phyloP scores from a whole-genome alignment of 2,113 vertebrate genomes.

The Zingel zingel region DNA sequence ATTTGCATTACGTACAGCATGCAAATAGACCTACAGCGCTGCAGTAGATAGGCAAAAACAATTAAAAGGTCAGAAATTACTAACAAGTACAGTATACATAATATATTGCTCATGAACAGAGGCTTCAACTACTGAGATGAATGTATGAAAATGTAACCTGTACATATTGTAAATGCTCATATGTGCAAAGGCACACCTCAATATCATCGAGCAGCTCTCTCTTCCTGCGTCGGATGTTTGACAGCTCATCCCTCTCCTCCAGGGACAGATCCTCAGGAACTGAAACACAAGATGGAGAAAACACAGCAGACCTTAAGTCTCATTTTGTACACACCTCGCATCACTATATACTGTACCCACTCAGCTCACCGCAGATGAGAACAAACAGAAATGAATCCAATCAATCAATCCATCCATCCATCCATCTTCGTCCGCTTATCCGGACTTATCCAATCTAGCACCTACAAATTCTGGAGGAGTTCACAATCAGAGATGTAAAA shows the following conservation, averaged over 20 bases:
- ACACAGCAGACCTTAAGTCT: slow-evolving; percentile 31
- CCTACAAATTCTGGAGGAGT: neutral
- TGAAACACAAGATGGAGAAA: slow-evolving; percentile 73
- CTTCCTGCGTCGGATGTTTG: slow-evolving; percentile 95
- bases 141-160: neutral
- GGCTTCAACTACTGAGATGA: neutral
- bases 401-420: too few species aligned
- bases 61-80: neutral
- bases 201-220: slow-evolving; percentile 98
- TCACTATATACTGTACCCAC: neutral
- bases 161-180: neutral
- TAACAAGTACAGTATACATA: neutral
- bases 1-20: slow-evolving; percentile 55
- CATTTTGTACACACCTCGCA: slow-evolving; percentile 3
- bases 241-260: slow-evolving; percentile 94
- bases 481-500: slow-evolving; percentile 17
- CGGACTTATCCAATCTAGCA: neutral
- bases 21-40: slow-evolving; percentile 41
- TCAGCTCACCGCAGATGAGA: neutral
- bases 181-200: slow-evolving; percentile 82
- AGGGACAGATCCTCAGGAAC: slow-evolving; percentile 96
- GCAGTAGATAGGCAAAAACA: neutral
- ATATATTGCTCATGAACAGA: neutral
- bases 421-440: too few species aligned
- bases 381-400: neutral